These are phyloP conservation scores for Geophilus truncorum DNA, from an alignment of 2,888 invertebrate genomes.

Conservation along the genomic window DNA sequence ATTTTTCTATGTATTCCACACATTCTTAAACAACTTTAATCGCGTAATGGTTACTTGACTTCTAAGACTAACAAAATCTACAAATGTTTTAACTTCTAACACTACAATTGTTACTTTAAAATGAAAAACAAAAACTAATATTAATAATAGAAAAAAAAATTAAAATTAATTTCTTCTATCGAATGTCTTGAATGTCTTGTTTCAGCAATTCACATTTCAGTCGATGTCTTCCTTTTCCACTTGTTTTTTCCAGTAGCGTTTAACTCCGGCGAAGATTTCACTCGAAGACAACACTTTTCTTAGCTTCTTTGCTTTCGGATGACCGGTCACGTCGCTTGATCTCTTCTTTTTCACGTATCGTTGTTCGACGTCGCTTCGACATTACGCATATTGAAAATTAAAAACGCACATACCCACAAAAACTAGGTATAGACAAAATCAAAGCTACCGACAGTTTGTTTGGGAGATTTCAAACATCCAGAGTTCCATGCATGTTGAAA, in stretches of 20 bases:
- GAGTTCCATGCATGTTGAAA: background rate
- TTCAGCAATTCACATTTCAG: background rate
- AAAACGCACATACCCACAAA: constrained; percentile 9
- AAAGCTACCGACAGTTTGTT: background rate
- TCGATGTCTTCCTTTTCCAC: background rate
- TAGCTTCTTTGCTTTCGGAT: background rate
- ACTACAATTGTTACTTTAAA: background rate
- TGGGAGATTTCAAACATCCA: background rate
- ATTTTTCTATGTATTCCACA: background rate
- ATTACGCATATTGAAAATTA: background rate
- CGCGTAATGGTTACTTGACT: background rate
- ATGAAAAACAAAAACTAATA: background rate
- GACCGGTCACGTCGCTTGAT: background rate
- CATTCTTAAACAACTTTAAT: background rate
- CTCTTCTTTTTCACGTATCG: background rate
- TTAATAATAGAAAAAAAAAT: background rate
- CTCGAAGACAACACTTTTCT: background rate
- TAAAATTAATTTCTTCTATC: background rate
- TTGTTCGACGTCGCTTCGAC: background rate
- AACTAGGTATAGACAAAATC: constrained; percentile 9
- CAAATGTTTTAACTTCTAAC: background rate
- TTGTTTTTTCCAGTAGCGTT: background rate
- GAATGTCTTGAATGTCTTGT: background rate
- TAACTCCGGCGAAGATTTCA: background rate
- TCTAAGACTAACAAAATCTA: no score